These are phyloP conservation scores for Enteromius anoplus DNA, from an alignment of 2,797 vertebrate species.

Conservation along the genomic window DNA sequence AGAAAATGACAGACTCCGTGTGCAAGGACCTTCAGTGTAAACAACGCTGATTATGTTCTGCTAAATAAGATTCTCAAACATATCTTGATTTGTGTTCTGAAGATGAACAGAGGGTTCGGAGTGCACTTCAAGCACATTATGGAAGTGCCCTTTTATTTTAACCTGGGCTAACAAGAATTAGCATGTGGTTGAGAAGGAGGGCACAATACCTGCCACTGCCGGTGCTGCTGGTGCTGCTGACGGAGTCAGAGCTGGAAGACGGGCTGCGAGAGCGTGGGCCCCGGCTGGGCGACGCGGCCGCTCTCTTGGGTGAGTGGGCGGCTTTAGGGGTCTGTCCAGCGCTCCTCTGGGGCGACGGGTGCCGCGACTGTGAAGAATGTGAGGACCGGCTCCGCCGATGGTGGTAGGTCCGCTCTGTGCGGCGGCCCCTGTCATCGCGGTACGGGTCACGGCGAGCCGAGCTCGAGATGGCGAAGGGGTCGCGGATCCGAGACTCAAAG, in stretches of 20 bases:
- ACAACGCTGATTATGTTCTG: too few relatives aligned
- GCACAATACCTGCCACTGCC: conserved; percentile 93
- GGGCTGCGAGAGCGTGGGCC: conserved; percentile 86
- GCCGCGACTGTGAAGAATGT: conserved; percentile 97
- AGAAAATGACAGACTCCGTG: too few relatives aligned
- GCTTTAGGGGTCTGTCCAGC: conserved; percentile 89
- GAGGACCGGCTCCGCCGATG: conserved; percentile 96
- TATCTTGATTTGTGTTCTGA: too few relatives aligned
- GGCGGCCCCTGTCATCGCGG: conserved; percentile 93
- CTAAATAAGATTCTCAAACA: too few relatives aligned
- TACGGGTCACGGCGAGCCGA: conserved; percentile 95
- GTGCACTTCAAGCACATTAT: background rate
- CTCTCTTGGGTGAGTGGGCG: conserved; percentile 89
- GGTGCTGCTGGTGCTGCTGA: conserved; percentile 98
- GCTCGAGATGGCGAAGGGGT: conserved; percentile 90
- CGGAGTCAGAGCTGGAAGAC: conserved; percentile 95
- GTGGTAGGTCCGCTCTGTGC: conserved; percentile 93
- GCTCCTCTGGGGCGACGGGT: conserved; percentile 94
- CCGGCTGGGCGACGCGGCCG: conserved; percentile 75
- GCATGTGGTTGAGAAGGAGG: background rate
- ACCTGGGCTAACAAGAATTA: background rate
- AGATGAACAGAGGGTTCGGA: too few relatives aligned
- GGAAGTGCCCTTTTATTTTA: background rate
- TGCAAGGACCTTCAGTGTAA: too few relatives aligned
- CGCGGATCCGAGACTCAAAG: conserved; percentile 94